Evolutionary conservation across 2,113 vertebrate species (phyloP).

Genomic region (Apaloderma vittatum): DNA sequence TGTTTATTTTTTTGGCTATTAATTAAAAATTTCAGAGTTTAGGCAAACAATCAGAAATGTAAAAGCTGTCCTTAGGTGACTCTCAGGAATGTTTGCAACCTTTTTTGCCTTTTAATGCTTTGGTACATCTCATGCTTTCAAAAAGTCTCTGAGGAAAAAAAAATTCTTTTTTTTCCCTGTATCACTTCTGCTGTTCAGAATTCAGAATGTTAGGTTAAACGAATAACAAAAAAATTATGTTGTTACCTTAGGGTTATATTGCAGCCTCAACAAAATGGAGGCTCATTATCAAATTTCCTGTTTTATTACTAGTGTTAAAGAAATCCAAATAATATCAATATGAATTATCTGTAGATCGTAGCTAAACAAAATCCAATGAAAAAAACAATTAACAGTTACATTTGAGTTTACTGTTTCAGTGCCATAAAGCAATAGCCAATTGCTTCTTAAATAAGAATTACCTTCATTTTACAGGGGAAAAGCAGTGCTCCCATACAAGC

Average conservation of each 20-base stretch:
- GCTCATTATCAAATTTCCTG: constrained; percentile 36
- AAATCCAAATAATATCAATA: not conserved
- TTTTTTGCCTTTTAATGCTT: not conserved
- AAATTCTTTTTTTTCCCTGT: not conserved
- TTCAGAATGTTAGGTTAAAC: constrained; percentile 6
- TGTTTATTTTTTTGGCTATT: not conserved
- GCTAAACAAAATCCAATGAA: not conserved
- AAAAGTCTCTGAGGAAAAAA: not conserved
- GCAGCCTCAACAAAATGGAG: not conserved
- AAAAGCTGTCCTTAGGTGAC: not conserved
- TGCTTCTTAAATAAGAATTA: not conserved
- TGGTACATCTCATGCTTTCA: not conserved
- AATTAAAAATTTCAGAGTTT: not conserved
- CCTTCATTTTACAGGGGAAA: not conserved
- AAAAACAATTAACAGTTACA: not conserved
- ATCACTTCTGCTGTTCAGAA: constrained; percentile 1
- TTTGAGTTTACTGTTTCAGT: not conserved
- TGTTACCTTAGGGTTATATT: constrained; percentile 20
- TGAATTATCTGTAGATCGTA: not conserved
- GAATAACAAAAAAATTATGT: constrained; percentile 19
- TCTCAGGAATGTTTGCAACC: not conserved
- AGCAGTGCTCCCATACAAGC: not conserved
- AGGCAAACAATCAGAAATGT: not conserved
- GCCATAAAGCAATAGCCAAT: not conserved
- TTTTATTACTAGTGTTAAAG: constrained; percentile 4